Percentiles rank a stretch among this genome's conserved stretches.
Evolutionary conservation across 2,888 invertebrate species (phyloP).

Genomic region (Tachina lurida): DNA sequence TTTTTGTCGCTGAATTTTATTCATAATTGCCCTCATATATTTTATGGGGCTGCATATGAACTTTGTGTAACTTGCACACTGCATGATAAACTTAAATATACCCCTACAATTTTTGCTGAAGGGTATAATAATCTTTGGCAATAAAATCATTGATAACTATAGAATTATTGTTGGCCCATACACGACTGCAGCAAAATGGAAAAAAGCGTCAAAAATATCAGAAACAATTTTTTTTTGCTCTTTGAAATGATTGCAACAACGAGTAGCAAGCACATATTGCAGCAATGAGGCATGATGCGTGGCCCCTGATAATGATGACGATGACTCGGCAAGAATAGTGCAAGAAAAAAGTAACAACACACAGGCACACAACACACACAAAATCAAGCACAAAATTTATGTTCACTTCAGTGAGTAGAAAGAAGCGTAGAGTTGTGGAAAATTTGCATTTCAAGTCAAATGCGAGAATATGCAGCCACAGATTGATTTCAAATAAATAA

Average conservation of each 20-base stretch:
- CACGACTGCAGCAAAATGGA: background rate
- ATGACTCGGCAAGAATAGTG: conserved; percentile 37
- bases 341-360: background rate
- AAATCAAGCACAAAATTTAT: conserved; percentile 59
- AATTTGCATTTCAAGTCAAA: conserved; percentile 59
- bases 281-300: conserved; percentile 54
- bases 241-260: conserved; percentile 58
- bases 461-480: conserved; percentile 18
- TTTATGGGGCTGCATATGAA: too few relatives aligned
- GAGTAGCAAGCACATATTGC: background rate
- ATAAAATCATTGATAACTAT: conserved; percentile 50
- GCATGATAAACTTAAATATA: too few relatives aligned
- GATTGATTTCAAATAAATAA: conserved; percentile 69
- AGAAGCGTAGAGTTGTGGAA: conserved; percentile 38
- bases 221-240: background rate
- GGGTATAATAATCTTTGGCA: conserved; percentile 1
- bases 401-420: conserved; percentile 59
- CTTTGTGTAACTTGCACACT: too few relatives aligned
- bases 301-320: conserved; percentile 50
- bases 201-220: background rate
- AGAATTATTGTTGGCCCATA: conserved; percentile 40
- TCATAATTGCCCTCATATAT: too few relatives aligned
- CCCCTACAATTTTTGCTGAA: too few relatives aligned
- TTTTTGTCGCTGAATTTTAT: too few relatives aligned
- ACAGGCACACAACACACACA: background rate